Evolutionary conservation across 1,140 invertebrate species (phyloP).

Genomic region (Solen grandis): DNA sequence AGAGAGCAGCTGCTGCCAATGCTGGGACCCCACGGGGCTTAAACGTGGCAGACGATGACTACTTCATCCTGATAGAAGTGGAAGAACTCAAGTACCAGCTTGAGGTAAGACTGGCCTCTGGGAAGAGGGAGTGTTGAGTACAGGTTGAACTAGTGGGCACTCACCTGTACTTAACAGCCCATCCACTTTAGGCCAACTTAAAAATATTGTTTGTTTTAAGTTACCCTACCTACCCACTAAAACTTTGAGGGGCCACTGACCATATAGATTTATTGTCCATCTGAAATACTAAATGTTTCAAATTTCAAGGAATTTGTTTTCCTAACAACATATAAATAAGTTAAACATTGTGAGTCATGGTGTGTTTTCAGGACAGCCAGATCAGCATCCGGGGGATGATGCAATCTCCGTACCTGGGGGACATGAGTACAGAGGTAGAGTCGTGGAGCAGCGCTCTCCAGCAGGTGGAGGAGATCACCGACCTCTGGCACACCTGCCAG

Average conservation of each 20-base stretch:
- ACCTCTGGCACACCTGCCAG: constrained; percentile 77
- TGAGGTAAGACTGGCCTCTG: constrained; percentile 72
- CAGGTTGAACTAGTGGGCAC: not conserved
- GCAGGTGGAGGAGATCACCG: constrained; percentile 78
- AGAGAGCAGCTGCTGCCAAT: constrained; percentile 64
- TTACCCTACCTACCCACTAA: too few species aligned
- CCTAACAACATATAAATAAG: too few species aligned
- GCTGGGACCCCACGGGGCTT: constrained; percentile 68
- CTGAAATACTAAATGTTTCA: too few species aligned
- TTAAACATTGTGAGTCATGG: too few species aligned
- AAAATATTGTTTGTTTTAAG: too few species aligned
- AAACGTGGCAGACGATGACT: constrained; percentile 74
- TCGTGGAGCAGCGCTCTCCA: constrained; percentile 70
- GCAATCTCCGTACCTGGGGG: constrained; percentile 76
- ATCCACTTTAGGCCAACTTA: too few species aligned
- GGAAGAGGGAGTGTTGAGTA: not conserved
- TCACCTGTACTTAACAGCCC: not conserved
- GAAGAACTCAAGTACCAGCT: constrained; percentile 80
- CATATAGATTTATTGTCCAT: too few species aligned
- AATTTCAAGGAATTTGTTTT: too few species aligned
- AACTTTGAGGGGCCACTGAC: too few species aligned
- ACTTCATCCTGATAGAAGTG: constrained; percentile 78
- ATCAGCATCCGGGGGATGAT: constrained; percentile 77
- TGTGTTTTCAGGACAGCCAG: constrained; percentile 72
- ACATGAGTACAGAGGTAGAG: constrained; percentile 70